A percentile compares a stretch with the other conserved stretches of the same genome.
Conservation (phyloP, 1,140 invertebrate genomes). For the Eupeodes corollae region DNA sequence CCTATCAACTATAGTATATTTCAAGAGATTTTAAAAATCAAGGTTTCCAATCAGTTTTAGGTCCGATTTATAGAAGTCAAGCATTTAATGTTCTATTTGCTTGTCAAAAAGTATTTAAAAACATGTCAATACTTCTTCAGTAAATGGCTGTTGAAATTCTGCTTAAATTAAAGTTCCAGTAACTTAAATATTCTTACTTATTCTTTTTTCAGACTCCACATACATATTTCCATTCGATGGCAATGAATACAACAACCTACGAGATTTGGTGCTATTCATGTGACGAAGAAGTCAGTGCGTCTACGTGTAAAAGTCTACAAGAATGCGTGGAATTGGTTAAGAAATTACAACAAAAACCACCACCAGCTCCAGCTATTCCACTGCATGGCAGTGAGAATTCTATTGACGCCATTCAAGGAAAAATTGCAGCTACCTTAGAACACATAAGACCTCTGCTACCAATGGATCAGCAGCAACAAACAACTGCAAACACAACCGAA, state of each 20-base stretch:
- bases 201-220: constrained; percentile 43
- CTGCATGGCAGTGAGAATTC: neutral
- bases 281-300: constrained; percentile 45
- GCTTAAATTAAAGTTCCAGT: too few relatives aligned
- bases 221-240: constrained; percentile 63
- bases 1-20: too few relatives aligned
- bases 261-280: constrained; percentile 65
- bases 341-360: constrained; percentile 38
- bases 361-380: constrained; percentile 4
- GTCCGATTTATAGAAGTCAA: too few relatives aligned
- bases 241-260: constrained; percentile 59
- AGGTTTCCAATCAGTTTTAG: too few relatives aligned
- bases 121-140: too few relatives aligned
- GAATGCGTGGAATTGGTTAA: constrained; percentile 53
- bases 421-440: constrained; percentile 14
- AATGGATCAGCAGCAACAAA: constrained; percentile 4
- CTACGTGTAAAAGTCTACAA: constrained; percentile 49
- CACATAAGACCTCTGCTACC: constrained; percentile 18
- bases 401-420: constrained; percentile 16
- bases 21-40: too few relatives aligned
- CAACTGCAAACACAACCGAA: constrained; percentile 4
- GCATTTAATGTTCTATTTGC: too few relatives aligned
- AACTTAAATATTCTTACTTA: neutral
- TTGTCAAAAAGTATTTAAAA: too few relatives aligned
- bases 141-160: too few relatives aligned